Percentiles rank a stretch among this genome's conserved stretches.
phyloP scores from a whole-genome alignment of 2,888 invertebrate genomes.

The Tetragnatha montana region DNA sequence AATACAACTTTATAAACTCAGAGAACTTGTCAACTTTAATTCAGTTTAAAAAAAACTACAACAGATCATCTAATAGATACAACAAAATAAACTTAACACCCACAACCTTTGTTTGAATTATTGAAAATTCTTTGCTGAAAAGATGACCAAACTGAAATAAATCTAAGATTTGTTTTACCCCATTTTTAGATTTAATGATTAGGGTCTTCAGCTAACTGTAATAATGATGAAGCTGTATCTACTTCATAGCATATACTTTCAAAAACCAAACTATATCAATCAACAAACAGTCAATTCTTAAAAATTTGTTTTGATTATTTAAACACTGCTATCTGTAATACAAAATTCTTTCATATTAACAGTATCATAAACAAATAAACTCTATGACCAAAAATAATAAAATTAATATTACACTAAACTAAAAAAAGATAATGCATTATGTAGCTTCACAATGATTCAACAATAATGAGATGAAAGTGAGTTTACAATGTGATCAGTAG shows the following conservation, averaged over 20 bases:
- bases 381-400: slow-evolving; percentile 11
- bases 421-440: slow-evolving; percentile 25
- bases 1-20: not conserved
- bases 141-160: not conserved
- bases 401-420: not conserved
- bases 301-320: slow-evolving; percentile 52
- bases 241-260: not conserved
- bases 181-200: not conserved
- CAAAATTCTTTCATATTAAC: slow-evolving; percentile 15
- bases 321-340: slow-evolving; percentile 1
- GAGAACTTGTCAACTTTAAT: not conserved
- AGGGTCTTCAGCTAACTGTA: too few species aligned
- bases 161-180: not conserved
- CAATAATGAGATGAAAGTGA: slow-evolving; percentile 52
- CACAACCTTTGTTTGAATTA: not conserved
- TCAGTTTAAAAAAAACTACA: not conserved
- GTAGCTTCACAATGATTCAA: slow-evolving; percentile 42
- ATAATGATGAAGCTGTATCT: not conserved
- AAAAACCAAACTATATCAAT: slow-evolving; percentile 3
- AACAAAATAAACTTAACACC: not conserved
- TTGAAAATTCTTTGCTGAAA: not conserved
- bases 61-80: not conserved
- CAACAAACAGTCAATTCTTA: slow-evolving; percentile 5
- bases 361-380: slow-evolving; percentile 18
- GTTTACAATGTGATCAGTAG: slow-evolving; percentile 38